Evolutionary conservation across 1,140 invertebrate species (phyloP).

Genomic region (Microplitis mediator): DNA sequence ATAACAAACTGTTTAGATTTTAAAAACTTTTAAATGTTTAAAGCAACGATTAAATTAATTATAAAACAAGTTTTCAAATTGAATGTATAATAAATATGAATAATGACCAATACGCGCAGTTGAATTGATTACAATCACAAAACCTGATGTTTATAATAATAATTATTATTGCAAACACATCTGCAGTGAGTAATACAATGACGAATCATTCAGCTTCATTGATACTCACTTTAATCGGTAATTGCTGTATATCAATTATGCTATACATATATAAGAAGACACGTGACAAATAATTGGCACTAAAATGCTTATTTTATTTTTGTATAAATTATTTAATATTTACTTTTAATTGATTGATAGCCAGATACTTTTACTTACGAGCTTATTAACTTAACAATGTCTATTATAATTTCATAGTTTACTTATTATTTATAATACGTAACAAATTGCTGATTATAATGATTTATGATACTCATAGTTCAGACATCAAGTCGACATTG

Average conservation of each 20-base stretch:
- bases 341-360: background rate
- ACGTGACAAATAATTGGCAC: background rate
- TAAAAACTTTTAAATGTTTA: too few relatives aligned
- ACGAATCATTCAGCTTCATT: conserved; percentile 18
- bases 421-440: background rate
- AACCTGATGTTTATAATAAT: background rate
- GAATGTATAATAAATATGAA: conserved; percentile 6
- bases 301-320: background rate
- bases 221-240: conserved; percentile 20
- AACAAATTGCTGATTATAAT: background rate
- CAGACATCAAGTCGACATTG: background rate
- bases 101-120: background rate
- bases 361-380: background rate
- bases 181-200: background rate
- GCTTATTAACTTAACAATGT: background rate
- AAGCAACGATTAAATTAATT: background rate
- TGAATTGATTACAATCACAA: background rate
- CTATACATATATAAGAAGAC: background rate
- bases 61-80: background rate
- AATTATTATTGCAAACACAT: background rate
- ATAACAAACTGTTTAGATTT: too few relatives aligned
- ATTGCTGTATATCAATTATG: background rate
- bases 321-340: background rate
- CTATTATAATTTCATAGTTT: background rate
- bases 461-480: background rate